Evolutionary conservation across 92 coral and sea anemone genomes (phyloP), one percentile per base, ranked within the genome.

Genomic region (Chrysogorgia sp.): DNA sequence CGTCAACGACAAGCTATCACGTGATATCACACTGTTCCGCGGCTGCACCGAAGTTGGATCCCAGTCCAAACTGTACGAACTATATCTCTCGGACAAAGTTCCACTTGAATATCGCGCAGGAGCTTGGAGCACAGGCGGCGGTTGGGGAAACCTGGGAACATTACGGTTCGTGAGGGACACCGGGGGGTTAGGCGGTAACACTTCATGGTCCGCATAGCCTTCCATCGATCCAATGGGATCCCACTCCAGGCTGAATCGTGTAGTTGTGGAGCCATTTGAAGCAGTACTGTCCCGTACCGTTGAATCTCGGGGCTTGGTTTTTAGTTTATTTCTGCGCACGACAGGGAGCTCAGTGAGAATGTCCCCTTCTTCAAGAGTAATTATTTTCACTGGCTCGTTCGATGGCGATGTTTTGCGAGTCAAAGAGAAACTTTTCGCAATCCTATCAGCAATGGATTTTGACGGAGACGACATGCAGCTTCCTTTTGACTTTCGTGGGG

Each of bases 41-140:
- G 92, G 88, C 78, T 96, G 99, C 41, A 96, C 99, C n/a, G 97
- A 87, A 4, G 99, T 96, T 29, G 99, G 99, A 59, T 96, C 99
- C 99, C 99, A 96, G 67, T 96, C 99, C 58, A 96, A 86, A 84
- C 99, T 96, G 83, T 92, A 91, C 55, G 91, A 87, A 86, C 90
- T 92, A 45, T 84, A 79, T 66, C 87, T 85, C 22, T 89, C 90
- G 60, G 85, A 84, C 57, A 81, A 83, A 58, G 84, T 86, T 74
- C 87, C 92, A 22, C 69, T 60, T 22, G 72, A 76, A 22, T 79
- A 60, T 31, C 34, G 79, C 77, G 60, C 79, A 14, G 91, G 88
- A 2, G 87, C 82, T 47, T 67, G 83, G 47, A 67, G 75, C 34
- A 90, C 87, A 0, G 84, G 34, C 31, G 80, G 67, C 22, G 89